These are phyloP conservation scores for Eumeta japonica DNA, from an alignment of 1,140 invertebrate species.

Conservation along the genomic window DNA sequence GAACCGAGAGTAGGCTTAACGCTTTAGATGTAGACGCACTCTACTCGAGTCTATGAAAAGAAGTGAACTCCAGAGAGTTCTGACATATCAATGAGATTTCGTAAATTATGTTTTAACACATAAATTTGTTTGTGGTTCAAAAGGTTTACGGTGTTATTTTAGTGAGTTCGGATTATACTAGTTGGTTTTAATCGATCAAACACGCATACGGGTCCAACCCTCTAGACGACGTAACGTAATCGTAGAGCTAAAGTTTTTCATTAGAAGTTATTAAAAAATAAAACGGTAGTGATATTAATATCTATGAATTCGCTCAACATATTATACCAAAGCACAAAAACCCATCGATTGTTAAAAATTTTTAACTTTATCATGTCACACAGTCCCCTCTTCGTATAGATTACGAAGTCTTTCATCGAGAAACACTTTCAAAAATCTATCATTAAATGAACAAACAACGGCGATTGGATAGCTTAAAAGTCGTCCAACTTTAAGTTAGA, in stretches of 20 bases:
- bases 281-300: no score
- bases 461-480: no score
- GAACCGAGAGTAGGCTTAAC: conserved; percentile 39
- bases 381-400: conserved; percentile 39
- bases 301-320: conserved; percentile 52
- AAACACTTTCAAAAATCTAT: conserved; percentile 51
- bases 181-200: conserved; percentile 41
- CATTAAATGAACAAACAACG: neutral
- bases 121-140: conserved; percentile 28
- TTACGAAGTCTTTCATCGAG: conserved; percentile 52
- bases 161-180: conserved; percentile 23
- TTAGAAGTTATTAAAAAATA: conserved; percentile 50
- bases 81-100: conserved; percentile 57
- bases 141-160: conserved; percentile 40
- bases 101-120: conserved; percentile 43
- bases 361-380: conserved; percentile 40
- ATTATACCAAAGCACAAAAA: conserved; percentile 58
- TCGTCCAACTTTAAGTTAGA: no score
- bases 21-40: conserved; percentile 54
- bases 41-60: conserved; percentile 37
- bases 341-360: conserved; percentile 52
- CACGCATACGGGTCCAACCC: conserved; percentile 55
- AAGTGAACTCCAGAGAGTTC: conserved; percentile 49
- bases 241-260: conserved; percentile 46
- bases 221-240: conserved; percentile 43